Percentiles rank a stretch among this genome's conserved stretches.
Evolutionary conservation across 2,797 vertebrate genomes (phyloP).

Genomic region (Rhinichthys osculus): DNA sequence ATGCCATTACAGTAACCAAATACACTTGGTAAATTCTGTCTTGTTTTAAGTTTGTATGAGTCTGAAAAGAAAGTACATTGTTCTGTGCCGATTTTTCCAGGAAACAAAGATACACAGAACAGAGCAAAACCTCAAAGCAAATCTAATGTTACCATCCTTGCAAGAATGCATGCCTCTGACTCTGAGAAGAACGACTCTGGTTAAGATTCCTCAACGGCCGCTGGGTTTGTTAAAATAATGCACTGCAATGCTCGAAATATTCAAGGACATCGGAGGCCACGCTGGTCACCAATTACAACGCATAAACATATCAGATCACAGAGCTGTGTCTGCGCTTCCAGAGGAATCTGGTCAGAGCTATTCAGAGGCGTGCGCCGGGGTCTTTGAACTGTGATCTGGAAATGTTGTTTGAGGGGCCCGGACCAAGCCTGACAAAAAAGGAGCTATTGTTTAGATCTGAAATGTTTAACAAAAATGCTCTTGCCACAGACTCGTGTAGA

Average conservation of each 20-base stretch:
- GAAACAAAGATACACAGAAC: slow-evolving; percentile 69
- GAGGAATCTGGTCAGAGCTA: slow-evolving; percentile 59
- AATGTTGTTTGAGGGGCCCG: slow-evolving; percentile 43
- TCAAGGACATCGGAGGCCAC: slow-evolving; percentile 63
- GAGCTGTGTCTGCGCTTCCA: slow-evolving; percentile 64
- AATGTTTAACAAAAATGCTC: slow-evolving; percentile 54
- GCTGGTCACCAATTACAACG: slow-evolving; percentile 65
- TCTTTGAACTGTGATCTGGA: slow-evolving; percentile 43
- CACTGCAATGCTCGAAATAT: slow-evolving; percentile 65
- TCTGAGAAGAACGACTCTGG: slow-evolving; percentile 64
- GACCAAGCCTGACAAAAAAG: slow-evolving; percentile 52
- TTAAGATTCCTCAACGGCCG: slow-evolving; percentile 60
- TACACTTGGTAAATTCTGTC: not conserved
- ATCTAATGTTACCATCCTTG: slow-evolving; percentile 73
- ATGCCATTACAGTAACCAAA: no score
- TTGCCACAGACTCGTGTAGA: slow-evolving; percentile 42
- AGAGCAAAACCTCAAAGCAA: slow-evolving; percentile 74
- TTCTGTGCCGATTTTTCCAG: slow-evolving; percentile 72
- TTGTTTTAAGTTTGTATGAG: not conserved
- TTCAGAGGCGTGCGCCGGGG: slow-evolving; percentile 57
- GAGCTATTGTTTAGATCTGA: slow-evolving; percentile 62
- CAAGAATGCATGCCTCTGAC: slow-evolving; percentile 53
- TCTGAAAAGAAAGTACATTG: slow-evolving; percentile 69
- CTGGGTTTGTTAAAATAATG: slow-evolving; percentile 66
- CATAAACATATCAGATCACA: slow-evolving; percentile 68